Base-by-base conservation (phyloP, 2,888 invertebrate genomes). In the Drosophila atroscutellata region DNA sequence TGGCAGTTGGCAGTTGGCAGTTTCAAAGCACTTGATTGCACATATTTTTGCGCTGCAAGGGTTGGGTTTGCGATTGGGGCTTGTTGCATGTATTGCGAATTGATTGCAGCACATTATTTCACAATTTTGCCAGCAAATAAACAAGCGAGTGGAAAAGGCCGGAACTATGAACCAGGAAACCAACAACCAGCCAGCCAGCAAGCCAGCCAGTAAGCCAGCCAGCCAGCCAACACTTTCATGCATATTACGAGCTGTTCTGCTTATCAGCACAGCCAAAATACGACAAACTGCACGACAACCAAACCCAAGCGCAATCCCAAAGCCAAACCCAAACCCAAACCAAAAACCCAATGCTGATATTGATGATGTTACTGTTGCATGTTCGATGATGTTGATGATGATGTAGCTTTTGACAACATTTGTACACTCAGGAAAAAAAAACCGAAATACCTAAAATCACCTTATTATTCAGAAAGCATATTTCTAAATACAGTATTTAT, bases 41-140 rank as follows among this genome's bases (percentile, higher is more conserved):
- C 81, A 86, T 71, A 72, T 59, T 79, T 83, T 70, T 76, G 55
- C 34, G 52, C 59, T 42, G 69, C 52, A 54, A n/a, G 55, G 34
- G 36, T 24, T 18, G 56, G 51, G 42, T 26, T 34, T 42, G 55
- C 32, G 7, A 24, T 24, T n/a, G 60, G 74, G 50, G 76, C 76
- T 73, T 75, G 76, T 71, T 55, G 75, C 78, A 75, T 76, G 80
- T 68, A 78, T 84, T 72, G 85, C 78, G 76, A 87, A 85, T 83
- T 87, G 85, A 85, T 85, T 85, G 85, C 87, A 72, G 71, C 78
- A 77, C 87, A 82, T 85, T 85, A 87, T 82, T 85, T 85, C 81
- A 85, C 87, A 85, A 85, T 87, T 85, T 85, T 77, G 87, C 78
- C 78, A 77, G 85, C 78, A 81, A 84, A 82, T 85, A 87, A 85